These are phyloP conservation scores for Hippocampus kuda DNA, from an alignment of 2,797 vertebrate species.

Conservation along the genomic window DNA sequence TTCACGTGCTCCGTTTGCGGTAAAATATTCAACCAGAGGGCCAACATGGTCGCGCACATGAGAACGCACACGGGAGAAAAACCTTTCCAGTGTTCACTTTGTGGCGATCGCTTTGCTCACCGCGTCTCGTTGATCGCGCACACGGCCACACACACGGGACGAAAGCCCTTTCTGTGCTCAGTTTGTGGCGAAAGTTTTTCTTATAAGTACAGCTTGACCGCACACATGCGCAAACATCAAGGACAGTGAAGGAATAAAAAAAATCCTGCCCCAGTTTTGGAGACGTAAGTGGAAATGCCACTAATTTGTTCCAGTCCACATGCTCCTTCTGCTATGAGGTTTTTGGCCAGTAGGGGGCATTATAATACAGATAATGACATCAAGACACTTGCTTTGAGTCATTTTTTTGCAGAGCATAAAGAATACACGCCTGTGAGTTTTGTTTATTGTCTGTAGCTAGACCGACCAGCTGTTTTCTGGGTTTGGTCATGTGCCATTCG, in stretches of 20 bases:
- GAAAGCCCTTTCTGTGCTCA: not conserved
- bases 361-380: not conserved
- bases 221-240: not conserved
- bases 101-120: not conserved
- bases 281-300: not conserved
- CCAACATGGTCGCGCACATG: not conserved
- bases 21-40: not conserved
- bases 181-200: not conserved
- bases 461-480: too few relatives aligned
- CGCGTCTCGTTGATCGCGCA: not conserved
- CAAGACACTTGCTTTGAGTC: too few relatives aligned
- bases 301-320: not conserved
- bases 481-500: too few relatives aligned
- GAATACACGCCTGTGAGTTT: too few relatives aligned
- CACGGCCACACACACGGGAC: not conserved
- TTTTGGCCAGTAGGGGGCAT: not conserved
- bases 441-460: too few relatives aligned
- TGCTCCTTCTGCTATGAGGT: not conserved
- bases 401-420: too few relatives aligned
- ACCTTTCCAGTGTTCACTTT: not conserved
- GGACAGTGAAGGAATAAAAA: not conserved
- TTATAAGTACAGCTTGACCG: slow-evolving; percentile 1
- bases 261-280: not conserved
- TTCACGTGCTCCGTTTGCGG: not conserved
- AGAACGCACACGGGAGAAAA: not conserved